Evolutionary conservation across 2,888 invertebrate genomes (phyloP).

Genomic region (Neoascia interrupta): DNA sequence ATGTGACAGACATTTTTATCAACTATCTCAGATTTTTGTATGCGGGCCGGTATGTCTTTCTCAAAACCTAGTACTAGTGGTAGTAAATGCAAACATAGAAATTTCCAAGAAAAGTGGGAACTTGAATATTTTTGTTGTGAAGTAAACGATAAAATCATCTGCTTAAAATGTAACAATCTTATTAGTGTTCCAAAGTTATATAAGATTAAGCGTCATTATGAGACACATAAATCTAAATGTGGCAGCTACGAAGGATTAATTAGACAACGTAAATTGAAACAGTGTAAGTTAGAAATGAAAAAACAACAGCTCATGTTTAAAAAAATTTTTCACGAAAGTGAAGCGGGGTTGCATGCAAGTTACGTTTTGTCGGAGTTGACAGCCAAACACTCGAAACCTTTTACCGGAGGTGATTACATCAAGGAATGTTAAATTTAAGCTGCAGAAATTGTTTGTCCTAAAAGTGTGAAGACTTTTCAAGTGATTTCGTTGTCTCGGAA

Average conservation of each 20-base stretch:
- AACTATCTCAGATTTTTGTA: background rate
- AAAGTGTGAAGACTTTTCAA: constrained; percentile 65
- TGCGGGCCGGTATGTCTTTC: constrained; percentile 3
- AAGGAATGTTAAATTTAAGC: constrained; percentile 67
- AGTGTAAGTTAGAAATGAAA: constrained; percentile 64
- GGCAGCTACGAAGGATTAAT: constrained; percentile 67
- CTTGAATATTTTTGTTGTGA: constrained; percentile 47
- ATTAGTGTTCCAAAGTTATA: constrained; percentile 63
- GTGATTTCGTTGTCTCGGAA: constrained; percentile 65
- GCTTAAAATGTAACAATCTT: constrained; percentile 41
- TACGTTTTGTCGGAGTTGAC: constrained; percentile 66
- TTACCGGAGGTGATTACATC: constrained; percentile 69
- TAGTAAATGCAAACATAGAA: constrained; percentile 26
- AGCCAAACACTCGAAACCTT: constrained; percentile 68
- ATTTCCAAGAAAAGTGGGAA: constrained; percentile 45
- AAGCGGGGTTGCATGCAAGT: constrained; percentile 61
- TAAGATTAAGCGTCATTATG: constrained; percentile 65
- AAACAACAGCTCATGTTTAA: constrained; percentile 63
- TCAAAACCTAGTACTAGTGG: constrained; percentile 25
- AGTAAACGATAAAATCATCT: constrained; percentile 42
- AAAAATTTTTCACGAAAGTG: constrained; percentile 64
- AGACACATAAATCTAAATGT: constrained; percentile 69
- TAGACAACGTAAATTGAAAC: constrained; percentile 69
- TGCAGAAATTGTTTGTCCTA: constrained; percentile 69
- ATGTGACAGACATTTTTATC: background rate